phyloP scores from a whole-genome alignment of 2,797 vertebrate species.

The Cynodonichthys magdalenae region DNA sequence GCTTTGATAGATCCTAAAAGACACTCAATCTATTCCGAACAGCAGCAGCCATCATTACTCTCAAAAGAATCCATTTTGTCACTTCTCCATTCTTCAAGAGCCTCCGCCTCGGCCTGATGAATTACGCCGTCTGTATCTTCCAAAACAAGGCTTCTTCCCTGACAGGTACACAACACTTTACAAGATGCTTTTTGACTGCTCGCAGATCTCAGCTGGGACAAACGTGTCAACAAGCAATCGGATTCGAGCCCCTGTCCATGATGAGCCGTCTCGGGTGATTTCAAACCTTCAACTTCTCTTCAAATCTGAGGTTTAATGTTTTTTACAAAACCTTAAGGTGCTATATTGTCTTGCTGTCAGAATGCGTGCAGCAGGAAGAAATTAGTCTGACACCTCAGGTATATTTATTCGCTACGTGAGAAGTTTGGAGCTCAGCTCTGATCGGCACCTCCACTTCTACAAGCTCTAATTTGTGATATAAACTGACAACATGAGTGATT shows the following conservation, averaged over 20 bases:
- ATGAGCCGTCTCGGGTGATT: constrained; percentile 70
- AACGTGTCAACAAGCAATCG: constrained; percentile 74
- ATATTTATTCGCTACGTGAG: constrained; percentile 40
- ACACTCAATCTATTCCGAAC: constrained; percentile 79
- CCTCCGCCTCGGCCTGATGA: constrained; percentile 77
- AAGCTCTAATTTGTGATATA: constrained; percentile 6
- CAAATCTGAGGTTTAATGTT: constrained; percentile 32
- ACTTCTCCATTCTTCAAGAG: constrained; percentile 84
- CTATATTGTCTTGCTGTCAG: constrained; percentile 66
- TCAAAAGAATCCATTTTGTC: constrained; percentile 83
- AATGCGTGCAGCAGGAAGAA: constrained; percentile 28
- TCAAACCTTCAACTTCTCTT: constrained; percentile 64
- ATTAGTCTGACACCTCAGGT: constrained; percentile 55
- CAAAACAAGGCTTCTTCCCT: constrained; percentile 78
- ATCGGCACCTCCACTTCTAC: constrained; percentile 19
- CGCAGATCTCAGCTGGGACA: constrained; percentile 69
- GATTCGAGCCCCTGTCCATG: constrained; percentile 77
- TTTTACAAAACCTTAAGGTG: constrained; percentile 56
- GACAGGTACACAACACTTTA: constrained; percentile 85
- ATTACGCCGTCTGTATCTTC: constrained; percentile 81
- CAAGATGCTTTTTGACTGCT: constrained; percentile 70
- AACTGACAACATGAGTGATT: not conserved
- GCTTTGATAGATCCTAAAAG: constrained; percentile 79
- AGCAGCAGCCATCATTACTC: constrained; percentile 85
- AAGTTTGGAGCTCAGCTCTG: constrained; percentile 32